phyloP scores from a whole-genome alignment of 2,888 invertebrate genomes.

The Balanococcus diminutus region DNA sequence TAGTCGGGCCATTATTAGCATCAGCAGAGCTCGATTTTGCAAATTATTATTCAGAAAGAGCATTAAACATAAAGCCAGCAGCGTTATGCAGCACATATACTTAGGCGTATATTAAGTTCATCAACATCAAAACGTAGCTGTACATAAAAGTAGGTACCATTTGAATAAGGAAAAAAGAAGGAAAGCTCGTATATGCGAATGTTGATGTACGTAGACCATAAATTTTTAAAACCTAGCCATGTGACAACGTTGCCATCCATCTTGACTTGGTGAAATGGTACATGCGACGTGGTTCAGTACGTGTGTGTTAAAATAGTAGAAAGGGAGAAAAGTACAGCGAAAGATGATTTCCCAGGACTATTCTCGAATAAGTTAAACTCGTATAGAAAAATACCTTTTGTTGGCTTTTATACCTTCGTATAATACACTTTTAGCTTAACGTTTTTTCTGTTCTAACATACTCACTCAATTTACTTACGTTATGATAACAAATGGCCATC shows the following conservation, averaged over 20 bases:
- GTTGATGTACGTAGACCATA: neutral
- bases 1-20: too few relatives aligned
- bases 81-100: neutral
- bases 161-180: neutral
- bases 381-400: neutral
- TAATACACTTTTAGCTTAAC: neutral
- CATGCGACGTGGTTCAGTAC: neutral
- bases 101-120: neutral
- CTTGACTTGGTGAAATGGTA: neutral
- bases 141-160: neutral
- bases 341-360: conserved; percentile 21
- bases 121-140: neutral
- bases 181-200: neutral
- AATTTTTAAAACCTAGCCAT: neutral
- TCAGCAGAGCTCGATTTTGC: neutral
- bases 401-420: neutral
- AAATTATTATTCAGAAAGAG: conserved; percentile 15
- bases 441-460: neutral
- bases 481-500: conserved; percentile 1
- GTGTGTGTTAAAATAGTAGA: neutral
- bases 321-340: neutral
- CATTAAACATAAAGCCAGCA: neutral
- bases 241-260: conserved; percentile 8
- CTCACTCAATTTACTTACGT: neutral
- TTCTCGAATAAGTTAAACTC: conserved; percentile 17